Percentiles rank a stretch among this genome's conserved stretches.
Conservation (phyloP, 2,888 invertebrate genomes). For the Ditula angustiorana region DNA sequence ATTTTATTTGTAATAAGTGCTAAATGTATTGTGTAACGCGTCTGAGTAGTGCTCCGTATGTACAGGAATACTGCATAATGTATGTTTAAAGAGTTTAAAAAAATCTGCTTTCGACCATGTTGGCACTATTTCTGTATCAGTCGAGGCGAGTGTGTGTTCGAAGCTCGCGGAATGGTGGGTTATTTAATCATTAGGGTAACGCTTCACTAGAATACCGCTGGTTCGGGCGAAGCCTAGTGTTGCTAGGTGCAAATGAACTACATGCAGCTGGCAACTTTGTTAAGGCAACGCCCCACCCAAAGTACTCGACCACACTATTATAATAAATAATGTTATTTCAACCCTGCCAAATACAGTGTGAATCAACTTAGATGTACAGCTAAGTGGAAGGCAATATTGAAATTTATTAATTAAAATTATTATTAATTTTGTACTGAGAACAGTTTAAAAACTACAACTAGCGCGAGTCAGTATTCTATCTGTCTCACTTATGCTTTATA, state of each 20-base stretch:
- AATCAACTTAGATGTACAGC: conserved; percentile 21
- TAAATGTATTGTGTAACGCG: conserved; percentile 61
- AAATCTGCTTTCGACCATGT: too few relatives aligned
- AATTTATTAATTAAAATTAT: conserved; percentile 24
- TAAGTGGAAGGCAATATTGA: conserved; percentile 25
- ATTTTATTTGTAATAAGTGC: conserved; percentile 65
- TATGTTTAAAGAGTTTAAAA: neutral
- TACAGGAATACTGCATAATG: conserved; percentile 3
- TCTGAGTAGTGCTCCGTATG: conserved; percentile 26
- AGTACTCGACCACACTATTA: conserved; percentile 8
- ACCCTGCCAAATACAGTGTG: conserved; percentile 38
- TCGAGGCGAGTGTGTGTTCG: conserved; percentile 40
- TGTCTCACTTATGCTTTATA: neutral
- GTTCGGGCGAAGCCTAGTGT: neutral
- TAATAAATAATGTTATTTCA: conserved; percentile 13
- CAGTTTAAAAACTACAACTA: neutral
- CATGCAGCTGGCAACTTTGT: conserved; percentile 5
- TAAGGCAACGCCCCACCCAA: neutral
- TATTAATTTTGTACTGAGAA: conserved; percentile 6
- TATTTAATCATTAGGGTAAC: conserved; percentile 42
- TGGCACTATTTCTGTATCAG: conserved; percentile 19
- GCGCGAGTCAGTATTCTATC: neutral
- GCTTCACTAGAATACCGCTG: conserved; percentile 40
- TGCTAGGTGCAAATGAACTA: neutral
- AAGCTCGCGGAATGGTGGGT: conserved; percentile 41